A percentile compares a stretch with the other conserved stretches of the same genome.
Conservation (phyloP, 2,113 vertebrate genomes). For the Cyrtonyx montezumae region DNA sequence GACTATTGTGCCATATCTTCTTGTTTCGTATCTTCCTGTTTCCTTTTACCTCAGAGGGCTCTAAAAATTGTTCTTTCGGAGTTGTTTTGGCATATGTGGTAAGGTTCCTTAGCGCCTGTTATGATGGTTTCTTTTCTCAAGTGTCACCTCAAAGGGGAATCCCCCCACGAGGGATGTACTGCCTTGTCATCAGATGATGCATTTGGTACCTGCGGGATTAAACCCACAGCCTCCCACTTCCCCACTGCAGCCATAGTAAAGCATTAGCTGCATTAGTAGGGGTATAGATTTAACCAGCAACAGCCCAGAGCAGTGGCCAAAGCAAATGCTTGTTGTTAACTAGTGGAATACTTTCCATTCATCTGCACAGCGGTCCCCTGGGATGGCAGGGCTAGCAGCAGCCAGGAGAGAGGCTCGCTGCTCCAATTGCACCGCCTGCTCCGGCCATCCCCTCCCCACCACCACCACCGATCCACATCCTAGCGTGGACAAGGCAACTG, state of each 20-base stretch:
- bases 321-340: background rate
- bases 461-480: fast-evolving
- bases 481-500: background rate
- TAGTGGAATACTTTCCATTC: background rate
- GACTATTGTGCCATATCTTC: background rate
- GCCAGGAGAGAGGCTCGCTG: background rate
- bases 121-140: background rate
- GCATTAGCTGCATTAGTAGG: background rate
- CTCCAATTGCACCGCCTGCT: background rate
- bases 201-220: background rate
- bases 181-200: background rate
- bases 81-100: fast-evolving
- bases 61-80: background rate
- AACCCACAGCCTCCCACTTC: background rate
- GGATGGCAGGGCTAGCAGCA: background rate
- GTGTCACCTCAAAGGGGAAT: background rate
- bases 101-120: background rate
- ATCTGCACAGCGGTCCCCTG: background rate
- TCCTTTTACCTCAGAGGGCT: background rate
- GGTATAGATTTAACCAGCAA: background rate
- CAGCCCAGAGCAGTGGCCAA: background rate
- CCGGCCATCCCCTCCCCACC: background rate
- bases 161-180: background rate
- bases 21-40: background rate
- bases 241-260: background rate